These are phyloP conservation scores for Drosophila pandora DNA, from an alignment of 1,140 invertebrate species.

Conservation along the genomic window DNA sequence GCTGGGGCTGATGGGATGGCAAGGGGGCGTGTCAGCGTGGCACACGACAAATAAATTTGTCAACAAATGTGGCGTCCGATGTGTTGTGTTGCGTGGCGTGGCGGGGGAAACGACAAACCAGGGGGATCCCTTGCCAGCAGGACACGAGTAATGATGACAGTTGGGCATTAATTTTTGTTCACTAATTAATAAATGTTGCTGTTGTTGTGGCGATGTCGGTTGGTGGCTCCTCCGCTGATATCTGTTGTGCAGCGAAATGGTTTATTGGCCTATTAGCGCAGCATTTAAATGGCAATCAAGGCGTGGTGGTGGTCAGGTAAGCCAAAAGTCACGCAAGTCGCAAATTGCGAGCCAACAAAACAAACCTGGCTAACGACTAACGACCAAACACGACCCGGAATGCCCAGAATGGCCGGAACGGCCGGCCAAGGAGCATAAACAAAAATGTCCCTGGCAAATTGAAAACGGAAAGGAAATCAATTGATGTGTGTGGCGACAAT, in stretches of 20 bases:
- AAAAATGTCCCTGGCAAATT: conserved; percentile 60
- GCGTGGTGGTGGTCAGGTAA: conserved; percentile 63
- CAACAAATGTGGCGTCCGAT: conserved; percentile 71
- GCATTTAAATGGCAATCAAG: conserved; percentile 82
- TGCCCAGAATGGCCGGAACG: neutral
- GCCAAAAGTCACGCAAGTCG: conserved; percentile 76
- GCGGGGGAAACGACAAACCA: conserved; percentile 10
- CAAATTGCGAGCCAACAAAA: conserved; percentile 50
- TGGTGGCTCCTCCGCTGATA: conserved; percentile 29
- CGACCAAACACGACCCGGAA: neutral
- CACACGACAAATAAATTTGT: conserved; percentile 80
- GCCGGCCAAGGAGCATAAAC: conserved; percentile 52
- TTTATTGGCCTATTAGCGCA: conserved; percentile 82
- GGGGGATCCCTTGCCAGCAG: conserved; percentile 13
- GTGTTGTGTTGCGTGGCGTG: conserved; percentile 23
- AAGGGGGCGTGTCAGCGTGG: conserved; percentile 33
- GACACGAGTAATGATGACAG: conserved; percentile 70
- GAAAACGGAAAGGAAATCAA: conserved; percentile 80
- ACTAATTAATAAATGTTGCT: conserved; percentile 81
- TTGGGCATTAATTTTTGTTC: conserved; percentile 77
- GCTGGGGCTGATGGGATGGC: neutral
- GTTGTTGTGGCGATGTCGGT: conserved; percentile 23
- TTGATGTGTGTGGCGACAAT: conserved; percentile 68
- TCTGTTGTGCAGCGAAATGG: conserved; percentile 64
- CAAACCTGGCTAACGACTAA: conserved; percentile 48